Base-by-base conservation (phyloP, 2,113 vertebrate genomes). In the Bos javanicus region DNA sequence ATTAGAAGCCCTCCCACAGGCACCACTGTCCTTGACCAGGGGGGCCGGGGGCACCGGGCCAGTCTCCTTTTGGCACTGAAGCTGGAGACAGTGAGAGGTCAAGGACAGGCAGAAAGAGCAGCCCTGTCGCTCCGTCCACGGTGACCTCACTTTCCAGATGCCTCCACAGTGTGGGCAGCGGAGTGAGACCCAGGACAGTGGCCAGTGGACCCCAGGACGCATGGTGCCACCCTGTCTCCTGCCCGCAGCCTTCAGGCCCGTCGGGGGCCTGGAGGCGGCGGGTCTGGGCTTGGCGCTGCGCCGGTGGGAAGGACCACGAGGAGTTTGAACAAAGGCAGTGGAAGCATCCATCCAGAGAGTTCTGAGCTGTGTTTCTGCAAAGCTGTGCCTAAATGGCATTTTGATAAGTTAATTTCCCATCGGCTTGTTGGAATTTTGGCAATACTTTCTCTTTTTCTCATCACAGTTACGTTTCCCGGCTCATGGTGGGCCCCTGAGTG, bases 31-130 rank as follows among this genome's bases (percentile, higher is more conserved):
- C 36, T 76, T 71, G n/a, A 21, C n/a, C 9, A 11, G 64, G 0
- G 4, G 1, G 2, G n/a, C 0, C 0, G n/a, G 21, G 71, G 71
- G 17, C 36, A 19, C 23, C 0, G 1, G 64, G 16, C 64, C 23
- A 23, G 52, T 76, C 52, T 57, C 67, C 28, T 21, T 30, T 43
- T 23, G 67, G 26, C 12, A 1, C 6, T 16, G 52, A 33, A 15
- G 50, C 36, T 90, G 17, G n/a, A 57, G 87, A 57, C 36, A 23
- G 36, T 46, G 36, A n/a, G 87, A 46, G 26, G 11, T 6, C 43
- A 59, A 78, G 30, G 67, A 23, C 52, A 23, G 33, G 17, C 59
- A 39, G n/a, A 54, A n/a, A 52, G 64, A 36, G 23, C 26, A 4
- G 5, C 7, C 17, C 17, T 5, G 25, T 43, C 1, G 0, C 67